Conservation (phyloP, 2,113 vertebrate species). For the Oreochromis aureus region DNA sequence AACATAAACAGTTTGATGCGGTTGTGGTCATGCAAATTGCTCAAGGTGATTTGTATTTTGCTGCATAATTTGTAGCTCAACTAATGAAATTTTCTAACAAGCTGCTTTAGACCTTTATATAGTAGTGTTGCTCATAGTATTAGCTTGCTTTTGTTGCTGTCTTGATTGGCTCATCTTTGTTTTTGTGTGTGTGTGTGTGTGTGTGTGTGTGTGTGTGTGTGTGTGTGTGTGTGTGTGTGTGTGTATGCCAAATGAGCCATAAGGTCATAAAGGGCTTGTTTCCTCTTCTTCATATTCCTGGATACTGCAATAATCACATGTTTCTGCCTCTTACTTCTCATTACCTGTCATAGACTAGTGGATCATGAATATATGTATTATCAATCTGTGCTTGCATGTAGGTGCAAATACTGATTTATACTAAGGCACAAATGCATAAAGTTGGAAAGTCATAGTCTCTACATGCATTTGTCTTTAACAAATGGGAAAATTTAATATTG, state of each 20-base stretch:
- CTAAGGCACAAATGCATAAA: not conserved
- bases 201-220: not conserved
- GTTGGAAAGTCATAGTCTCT: not conserved
- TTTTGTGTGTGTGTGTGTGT: not conserved
- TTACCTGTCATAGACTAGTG: conserved; percentile 20
- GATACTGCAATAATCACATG: conserved; percentile 18
- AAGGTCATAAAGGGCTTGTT: not conserved
- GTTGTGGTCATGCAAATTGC: conserved; percentile 29
- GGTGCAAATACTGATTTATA: not conserved
- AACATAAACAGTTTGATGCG: conserved; percentile 20
- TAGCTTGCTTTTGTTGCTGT: not conserved
- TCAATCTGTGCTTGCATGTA: not conserved
- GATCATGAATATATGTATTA: not conserved
- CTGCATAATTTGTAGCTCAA: conserved; percentile 2
- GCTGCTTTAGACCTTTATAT: not conserved
- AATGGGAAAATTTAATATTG: not conserved
- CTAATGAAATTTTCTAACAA: not conserved
- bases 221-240: not conserved
- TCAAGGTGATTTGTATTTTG: conserved; percentile 38
- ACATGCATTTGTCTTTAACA: not conserved
- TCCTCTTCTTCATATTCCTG: not conserved
- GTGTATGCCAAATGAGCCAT: not conserved
- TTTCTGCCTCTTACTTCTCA: conserved; percentile 8
- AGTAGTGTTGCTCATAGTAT: not conserved
- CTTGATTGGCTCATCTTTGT: not conserved